Evolutionary conservation across 2,797 vertebrate species (phyloP).

Genomic region (Crenuchus spilurus): DNA sequence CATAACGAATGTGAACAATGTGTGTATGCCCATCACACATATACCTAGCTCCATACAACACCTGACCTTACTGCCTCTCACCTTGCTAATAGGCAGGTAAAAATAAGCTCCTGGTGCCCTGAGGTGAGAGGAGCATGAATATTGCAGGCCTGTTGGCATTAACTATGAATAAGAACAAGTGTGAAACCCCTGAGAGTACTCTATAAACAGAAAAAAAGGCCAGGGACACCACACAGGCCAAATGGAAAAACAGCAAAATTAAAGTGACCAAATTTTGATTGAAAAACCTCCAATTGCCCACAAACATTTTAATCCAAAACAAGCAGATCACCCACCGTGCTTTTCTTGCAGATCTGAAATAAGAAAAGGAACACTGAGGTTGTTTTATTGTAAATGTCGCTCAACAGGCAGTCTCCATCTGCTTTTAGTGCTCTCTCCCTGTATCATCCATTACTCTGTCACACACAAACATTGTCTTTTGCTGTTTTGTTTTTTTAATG

Average conservation of each 20-base stretch:
- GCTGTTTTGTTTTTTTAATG: constrained; percentile 29
- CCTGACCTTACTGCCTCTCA: constrained; percentile 33
- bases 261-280: not conserved
- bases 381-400: not conserved
- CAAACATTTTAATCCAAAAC: not conserved
- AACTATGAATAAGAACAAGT: constrained; percentile 83
- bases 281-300: too few species aligned
- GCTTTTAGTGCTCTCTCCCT: not conserved
- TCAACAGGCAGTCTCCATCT: not conserved
- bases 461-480: constrained; percentile 21
- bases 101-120: constrained; percentile 69
- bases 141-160: constrained; percentile 74
- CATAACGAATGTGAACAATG: constrained; percentile 21
- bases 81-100: constrained; percentile 70
- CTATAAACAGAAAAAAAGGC: constrained; percentile 67
- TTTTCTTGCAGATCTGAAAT: not conserved
- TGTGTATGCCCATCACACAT: constrained; percentile 31
- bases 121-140: constrained; percentile 75
- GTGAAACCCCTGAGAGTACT: constrained; percentile 69
- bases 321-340: not conserved
- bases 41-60: constrained; percentile 16
- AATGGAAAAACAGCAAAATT: constrained; percentile 21
- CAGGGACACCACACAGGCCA: constrained; percentile 41
- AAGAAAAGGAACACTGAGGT: not conserved
- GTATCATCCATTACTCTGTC: constrained; percentile 38